Percentiles rank a stretch among this genome's conserved stretches.
Conservation (phyloP, 2,888 invertebrate species). For the Lomographa bimaculata region DNA sequence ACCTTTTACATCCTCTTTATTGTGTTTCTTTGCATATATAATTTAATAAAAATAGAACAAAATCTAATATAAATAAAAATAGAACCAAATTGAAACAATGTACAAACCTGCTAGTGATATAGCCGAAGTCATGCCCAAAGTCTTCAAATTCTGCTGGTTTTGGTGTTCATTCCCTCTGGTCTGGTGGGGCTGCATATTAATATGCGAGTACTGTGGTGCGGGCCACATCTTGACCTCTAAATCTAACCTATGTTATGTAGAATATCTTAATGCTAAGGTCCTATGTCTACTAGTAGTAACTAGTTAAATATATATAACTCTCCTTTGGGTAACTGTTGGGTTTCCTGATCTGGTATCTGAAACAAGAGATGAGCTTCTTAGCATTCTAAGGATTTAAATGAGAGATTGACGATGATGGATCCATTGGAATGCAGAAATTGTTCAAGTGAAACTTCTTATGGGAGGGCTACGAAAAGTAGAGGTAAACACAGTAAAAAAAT, state of each 20-base stretch:
- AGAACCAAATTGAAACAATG: no score
- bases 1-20: no score
- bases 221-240: conserved; percentile 78
- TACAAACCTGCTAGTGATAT: conserved; percentile 91
- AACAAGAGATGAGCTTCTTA: conserved; percentile 39
- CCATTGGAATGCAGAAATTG: no score
- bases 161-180: conserved; percentile 71
- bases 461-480: no score
- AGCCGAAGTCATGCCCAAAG: conserved; percentile 96
- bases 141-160: conserved; percentile 84
- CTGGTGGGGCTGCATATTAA: conserved; percentile 51
- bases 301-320: conserved; percentile 45
- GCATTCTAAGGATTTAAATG: no score
- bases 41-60: no score
- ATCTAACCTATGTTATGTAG: conserved; percentile 19
- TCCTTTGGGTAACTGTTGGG: conserved; percentile 42
- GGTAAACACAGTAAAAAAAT: no score
- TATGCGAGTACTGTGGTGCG: conserved; percentile 75
- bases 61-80: no score
- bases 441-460: no score
- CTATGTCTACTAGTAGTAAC: conserved; percentile 36
- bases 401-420: no score
- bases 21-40: no score
- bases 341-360: conserved; percentile 40
- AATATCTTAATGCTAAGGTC: conserved; percentile 30